Conservation (phyloP, 2,797 vertebrate species). For the Loriculus beryllinus region DNA sequence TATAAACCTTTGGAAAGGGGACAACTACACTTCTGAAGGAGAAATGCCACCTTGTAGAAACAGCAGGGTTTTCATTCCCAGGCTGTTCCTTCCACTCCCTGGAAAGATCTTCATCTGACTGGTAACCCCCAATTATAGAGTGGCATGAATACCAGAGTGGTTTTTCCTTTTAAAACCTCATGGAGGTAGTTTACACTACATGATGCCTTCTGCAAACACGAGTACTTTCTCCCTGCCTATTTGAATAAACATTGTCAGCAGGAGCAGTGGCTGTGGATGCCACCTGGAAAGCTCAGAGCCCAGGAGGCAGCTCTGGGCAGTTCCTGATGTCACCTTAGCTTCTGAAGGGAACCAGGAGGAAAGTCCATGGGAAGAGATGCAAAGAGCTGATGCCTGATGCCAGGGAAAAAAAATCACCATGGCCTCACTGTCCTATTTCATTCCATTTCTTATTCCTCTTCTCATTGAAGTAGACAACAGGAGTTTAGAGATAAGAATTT, state of each 20-base stretch:
- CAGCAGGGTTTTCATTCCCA: background rate
- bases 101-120: background rate
- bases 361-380: background rate
- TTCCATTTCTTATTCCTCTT: background rate
- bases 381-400: background rate
- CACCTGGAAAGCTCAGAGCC: background rate
- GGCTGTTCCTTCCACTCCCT: background rate
- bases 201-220: background rate
- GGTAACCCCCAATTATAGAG: background rate
- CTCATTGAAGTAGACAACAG: background rate
- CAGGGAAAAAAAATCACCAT: background rate
- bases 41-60: background rate
- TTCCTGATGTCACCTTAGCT: background rate
- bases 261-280: background rate
- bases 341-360: background rate
- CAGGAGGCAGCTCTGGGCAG: background rate
- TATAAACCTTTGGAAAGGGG: background rate
- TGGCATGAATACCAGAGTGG: background rate
- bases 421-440: background rate
- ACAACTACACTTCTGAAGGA: background rate
- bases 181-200: background rate
- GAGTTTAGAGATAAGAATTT: background rate
- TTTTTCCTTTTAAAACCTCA: background rate
- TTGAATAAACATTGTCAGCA: slow-evolving; percentile 14
- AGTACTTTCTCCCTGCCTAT: background rate